phyloP scores from a whole-genome alignment of 2,113 vertebrate species.

The Rana temporaria region DNA sequence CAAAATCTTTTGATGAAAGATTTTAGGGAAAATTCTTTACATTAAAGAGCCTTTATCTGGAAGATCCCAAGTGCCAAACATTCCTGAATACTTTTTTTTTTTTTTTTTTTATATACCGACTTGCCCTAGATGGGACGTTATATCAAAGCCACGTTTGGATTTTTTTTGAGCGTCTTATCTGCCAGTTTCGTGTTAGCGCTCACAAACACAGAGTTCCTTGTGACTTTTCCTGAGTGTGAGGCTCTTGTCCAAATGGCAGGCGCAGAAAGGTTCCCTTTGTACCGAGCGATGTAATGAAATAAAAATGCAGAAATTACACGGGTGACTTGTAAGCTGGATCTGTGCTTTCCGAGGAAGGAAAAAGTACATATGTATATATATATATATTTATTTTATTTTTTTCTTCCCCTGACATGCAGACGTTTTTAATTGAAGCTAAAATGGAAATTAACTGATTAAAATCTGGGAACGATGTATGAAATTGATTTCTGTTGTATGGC shows the following conservation, averaged over 20 bases:
- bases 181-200: background rate
- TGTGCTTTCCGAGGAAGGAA: background rate
- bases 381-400: constrained; percentile 19
- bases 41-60: too few relatives aligned
- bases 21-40: too few relatives aligned
- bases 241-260: constrained; percentile 14
- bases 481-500: constrained; percentile 9
- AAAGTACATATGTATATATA: constrained; percentile 20
- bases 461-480: background rate
- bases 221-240: constrained; percentile 1
- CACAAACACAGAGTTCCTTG: background rate
- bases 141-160: background rate
- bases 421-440: constrained; percentile 19
- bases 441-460: constrained; percentile 17
- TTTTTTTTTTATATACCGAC: too few relatives aligned
- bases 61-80: too few relatives aligned
- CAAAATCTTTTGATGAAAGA: too few relatives aligned
- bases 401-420: constrained; percentile 16
- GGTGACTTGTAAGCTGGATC: constrained; percentile 9
- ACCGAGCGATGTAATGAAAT: constrained; percentile 35
- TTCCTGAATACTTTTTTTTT: too few relatives aligned
- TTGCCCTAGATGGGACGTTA: background rate
- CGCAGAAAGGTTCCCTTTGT: constrained; percentile 13
- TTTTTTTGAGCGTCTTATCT: background rate
- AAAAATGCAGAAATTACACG: constrained; percentile 43